Percentiles rank a stretch among this genome's conserved stretches.
These are phyloP conservation scores for Leucophenga maculata DNA, from an alignment of 2,888 invertebrate species.

Conservation along the genomic window DNA sequence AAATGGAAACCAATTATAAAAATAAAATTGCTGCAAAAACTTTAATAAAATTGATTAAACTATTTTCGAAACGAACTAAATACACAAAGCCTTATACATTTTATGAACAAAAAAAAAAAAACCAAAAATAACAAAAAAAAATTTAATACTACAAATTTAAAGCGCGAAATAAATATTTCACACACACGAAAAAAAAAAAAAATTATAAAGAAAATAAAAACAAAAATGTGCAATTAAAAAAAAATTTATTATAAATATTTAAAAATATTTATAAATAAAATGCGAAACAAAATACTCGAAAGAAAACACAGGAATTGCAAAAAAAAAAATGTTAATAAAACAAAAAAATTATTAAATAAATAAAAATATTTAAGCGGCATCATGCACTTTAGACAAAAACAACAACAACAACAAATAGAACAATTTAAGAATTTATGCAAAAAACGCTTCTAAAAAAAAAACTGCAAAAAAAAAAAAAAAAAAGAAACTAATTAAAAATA, in stretches of 20 bases:
- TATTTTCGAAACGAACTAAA: slow-evolving; percentile 27
- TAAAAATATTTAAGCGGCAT: slow-evolving; percentile 28
- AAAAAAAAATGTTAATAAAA: neutral
- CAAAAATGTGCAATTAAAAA: slow-evolving; percentile 32
- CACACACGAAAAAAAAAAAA: slow-evolving; percentile 26
- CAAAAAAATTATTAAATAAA: slow-evolving; percentile 26
- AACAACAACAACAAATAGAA: slow-evolving; percentile 15
- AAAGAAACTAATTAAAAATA: neutral
- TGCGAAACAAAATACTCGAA: slow-evolving; percentile 36
- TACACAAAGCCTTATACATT: slow-evolving; percentile 59
- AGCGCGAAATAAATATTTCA: slow-evolving; percentile 27
- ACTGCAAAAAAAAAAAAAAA: slow-evolving; percentile 60
- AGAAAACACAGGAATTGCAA: slow-evolving; percentile 36
- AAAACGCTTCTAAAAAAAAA: slow-evolving; percentile 53
- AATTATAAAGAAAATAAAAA: slow-evolving; percentile 29
- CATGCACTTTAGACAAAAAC: slow-evolving; percentile 22
- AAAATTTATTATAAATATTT: neutral
- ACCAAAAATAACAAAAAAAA: no score
- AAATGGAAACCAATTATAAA: slow-evolving; percentile 23
- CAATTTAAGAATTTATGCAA: slow-evolving; percentile 52
- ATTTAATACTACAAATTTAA: slow-evolving; percentile 33
- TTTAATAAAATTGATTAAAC: slow-evolving; percentile 14
- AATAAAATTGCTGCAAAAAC: slow-evolving; percentile 30
- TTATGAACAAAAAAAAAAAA: slow-evolving; percentile 38
- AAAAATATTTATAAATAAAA: slow-evolving; percentile 30